A percentile compares a stretch with the other conserved stretches of the same genome.
phyloP scores from a whole-genome alignment of 2,113 vertebrate genomes.

The Hippocampus barbouri region DNA sequence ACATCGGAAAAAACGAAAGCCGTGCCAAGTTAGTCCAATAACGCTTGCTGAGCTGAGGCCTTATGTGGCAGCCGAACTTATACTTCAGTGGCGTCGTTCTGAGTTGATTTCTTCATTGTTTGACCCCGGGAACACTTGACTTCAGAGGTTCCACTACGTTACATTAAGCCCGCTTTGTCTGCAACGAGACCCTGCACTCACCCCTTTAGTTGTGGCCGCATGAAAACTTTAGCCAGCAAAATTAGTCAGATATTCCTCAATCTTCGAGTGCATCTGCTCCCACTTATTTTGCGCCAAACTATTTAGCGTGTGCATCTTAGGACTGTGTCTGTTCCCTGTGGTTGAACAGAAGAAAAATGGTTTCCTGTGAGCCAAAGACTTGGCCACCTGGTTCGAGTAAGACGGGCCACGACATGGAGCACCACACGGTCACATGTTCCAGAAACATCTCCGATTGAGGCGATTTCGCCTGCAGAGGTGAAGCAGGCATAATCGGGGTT shows the following conservation, averaged over 20 bases:
- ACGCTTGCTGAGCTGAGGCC: not conserved
- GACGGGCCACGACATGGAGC: constrained; percentile 37
- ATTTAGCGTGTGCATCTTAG: constrained; percentile 38
- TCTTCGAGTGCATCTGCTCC: constrained; percentile 24
- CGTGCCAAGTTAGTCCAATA: no score
- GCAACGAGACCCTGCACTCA: not conserved
- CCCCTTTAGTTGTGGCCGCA: not conserved
- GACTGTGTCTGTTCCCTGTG: constrained; percentile 44
- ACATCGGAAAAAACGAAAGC: no score
- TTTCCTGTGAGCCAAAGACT: constrained; percentile 52
- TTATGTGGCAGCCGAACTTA: not conserved
- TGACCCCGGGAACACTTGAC: not conserved
- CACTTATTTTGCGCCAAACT: constrained; percentile 35
- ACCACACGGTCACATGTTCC: constrained; percentile 30
- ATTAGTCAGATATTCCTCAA: constrained; percentile 19
- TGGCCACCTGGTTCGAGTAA: constrained; percentile 61
- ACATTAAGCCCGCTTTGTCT: not conserved
- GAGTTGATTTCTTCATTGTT: not conserved
- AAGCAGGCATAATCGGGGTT: constrained; percentile 51
- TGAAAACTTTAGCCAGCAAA: not conserved
- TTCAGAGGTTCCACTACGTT: not conserved
- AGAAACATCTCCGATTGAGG: constrained; percentile 55
- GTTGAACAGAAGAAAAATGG: constrained; percentile 42
- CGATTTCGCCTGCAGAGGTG: constrained; percentile 50
- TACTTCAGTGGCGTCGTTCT: not conserved